Base-by-base conservation (phyloP, 2,113 vertebrate species). In the Sardina pilchardus region DNA sequence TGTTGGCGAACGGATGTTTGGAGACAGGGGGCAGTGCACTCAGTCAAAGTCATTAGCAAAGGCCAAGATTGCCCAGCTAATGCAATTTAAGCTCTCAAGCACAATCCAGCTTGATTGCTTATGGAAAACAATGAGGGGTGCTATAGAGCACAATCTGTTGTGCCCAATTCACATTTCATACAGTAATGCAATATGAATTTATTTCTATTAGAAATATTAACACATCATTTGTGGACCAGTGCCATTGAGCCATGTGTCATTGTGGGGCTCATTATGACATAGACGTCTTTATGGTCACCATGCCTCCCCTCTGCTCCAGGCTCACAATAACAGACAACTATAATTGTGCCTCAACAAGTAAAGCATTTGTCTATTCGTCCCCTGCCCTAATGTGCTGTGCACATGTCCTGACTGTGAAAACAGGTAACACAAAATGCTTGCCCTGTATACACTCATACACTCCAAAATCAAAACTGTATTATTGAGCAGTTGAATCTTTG, bases 41-140 rank as follows among this genome's bases (percentile, higher is more conserved):
- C 83, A 90, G 87, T 87, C 90, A 93, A 93, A 89, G 86, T 88
- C 89, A 90, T 94, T 93, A 93, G 82, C 30, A 87, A 87, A 92
- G 90, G 90, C 91, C 87, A 83, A 91, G 86, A 87, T 89, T 90
- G 83, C 90, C 89, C 88, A 90, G 85, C 89, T 91, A 88, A 83
- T 85, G 75, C 75, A 87, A 88, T 89, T 84, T 82, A 43, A 50
- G 81, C 53, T 78, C n/a, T 87, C 56, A 30, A 50, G 86, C 63
- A 10, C 63, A 71, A 71, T 71, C 63, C 63, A 71, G 30, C 63
- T 34, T 71, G 63, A 71, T 71, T 26, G 3, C 1, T 71, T 71
- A 30, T 71, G 63, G 63, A 71, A 71, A 71, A 30, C 63, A 71
- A 71, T 30, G 26, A 30, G 26, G 9, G 26, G 26, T 14, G 26